Evolutionary conservation across 2,797 vertebrate species (phyloP).

Genomic region (Mico argentatus): DNA sequence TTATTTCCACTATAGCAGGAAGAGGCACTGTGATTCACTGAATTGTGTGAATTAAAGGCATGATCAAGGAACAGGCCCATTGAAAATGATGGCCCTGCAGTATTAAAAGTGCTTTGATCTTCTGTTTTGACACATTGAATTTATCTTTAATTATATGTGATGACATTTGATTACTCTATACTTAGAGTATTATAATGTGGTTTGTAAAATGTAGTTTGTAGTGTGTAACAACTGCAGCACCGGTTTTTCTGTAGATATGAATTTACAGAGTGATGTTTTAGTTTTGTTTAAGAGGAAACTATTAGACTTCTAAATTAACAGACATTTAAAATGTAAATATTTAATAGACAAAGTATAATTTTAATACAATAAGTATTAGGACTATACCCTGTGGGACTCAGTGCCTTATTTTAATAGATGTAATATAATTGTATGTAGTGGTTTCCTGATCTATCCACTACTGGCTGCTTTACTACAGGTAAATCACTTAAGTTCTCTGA

Average conservation of each 20-base stretch:
- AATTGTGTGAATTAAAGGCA: slow-evolving; percentile 68
- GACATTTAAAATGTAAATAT: slow-evolving; percentile 42
- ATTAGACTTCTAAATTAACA: slow-evolving; percentile 56
- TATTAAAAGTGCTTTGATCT: slow-evolving; percentile 71
- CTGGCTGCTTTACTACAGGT: slow-evolving; percentile 6
- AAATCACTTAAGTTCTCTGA: slow-evolving; percentile 15
- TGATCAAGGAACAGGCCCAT: slow-evolving; percentile 54
- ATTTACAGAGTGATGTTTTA: slow-evolving; percentile 58
- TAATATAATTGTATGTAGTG: slow-evolving; percentile 34
- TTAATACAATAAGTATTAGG: neutral
- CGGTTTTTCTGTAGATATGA: slow-evolving; percentile 34
- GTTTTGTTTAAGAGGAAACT: slow-evolving; percentile 52
- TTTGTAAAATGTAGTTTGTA: slow-evolving; percentile 72
- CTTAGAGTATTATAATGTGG: slow-evolving; percentile 70
- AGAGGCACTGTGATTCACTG: slow-evolving; percentile 51
- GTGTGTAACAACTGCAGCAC: slow-evolving; percentile 53
- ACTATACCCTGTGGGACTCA: neutral
- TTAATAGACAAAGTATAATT: neutral
- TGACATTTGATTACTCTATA: slow-evolving; percentile 69
- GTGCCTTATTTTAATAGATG: slow-evolving; percentile 14
- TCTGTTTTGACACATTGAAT: slow-evolving; percentile 70
- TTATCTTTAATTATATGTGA: slow-evolving; percentile 78
- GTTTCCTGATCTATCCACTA: slow-evolving; percentile 31
- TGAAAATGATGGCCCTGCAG: slow-evolving; percentile 58
- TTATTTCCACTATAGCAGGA: slow-evolving; percentile 41